A percentile compares a stretch with the other conserved stretches of the same genome.
These are phyloP conservation scores for Tachina fera DNA, from an alignment of 2,888 invertebrate species.

Conservation along the genomic window DNA sequence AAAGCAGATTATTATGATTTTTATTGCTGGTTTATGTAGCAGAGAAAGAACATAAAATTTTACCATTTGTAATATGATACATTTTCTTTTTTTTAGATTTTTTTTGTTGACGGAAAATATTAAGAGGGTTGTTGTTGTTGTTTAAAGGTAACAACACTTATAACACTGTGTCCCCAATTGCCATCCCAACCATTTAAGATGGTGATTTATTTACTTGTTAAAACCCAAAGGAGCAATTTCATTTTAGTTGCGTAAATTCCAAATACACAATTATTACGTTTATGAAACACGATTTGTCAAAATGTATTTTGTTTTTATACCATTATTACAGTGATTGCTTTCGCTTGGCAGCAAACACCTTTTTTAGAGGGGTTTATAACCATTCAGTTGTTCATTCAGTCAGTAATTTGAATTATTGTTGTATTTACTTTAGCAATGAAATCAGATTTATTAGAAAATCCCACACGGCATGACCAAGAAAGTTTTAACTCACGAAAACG, in stretches of 20 bases:
- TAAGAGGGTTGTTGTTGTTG: constrained; percentile 38
- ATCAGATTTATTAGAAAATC: background rate
- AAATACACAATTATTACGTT: constrained; percentile 30
- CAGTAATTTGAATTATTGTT: constrained; percentile 40
- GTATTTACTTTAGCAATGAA: constrained; percentile 14
- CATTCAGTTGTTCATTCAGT: constrained; percentile 24
- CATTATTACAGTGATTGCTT: constrained; percentile 54
- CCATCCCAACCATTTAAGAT: constrained; percentile 27
- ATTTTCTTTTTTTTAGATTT: constrained; percentile 5
- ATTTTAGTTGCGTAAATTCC: constrained; percentile 22
- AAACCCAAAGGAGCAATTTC: constrained; percentile 60
- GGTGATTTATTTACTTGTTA: constrained; percentile 55
- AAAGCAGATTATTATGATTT: constrained; percentile 47
- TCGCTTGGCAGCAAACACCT: constrained; percentile 41
- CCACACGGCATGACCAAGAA: background rate
- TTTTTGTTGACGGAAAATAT: background rate
- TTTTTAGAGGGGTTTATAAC: constrained; percentile 22
- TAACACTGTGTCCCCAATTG: constrained; percentile 10
- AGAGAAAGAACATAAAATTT: constrained; percentile 29
- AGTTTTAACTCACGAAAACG: too few species aligned
- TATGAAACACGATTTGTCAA: constrained; percentile 65
- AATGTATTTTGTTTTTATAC: constrained; percentile 61
- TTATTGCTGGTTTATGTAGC: constrained; percentile 11
- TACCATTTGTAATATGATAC: constrained; percentile 59
- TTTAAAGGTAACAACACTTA: constrained; percentile 3